Conservation (phyloP, 2,113 vertebrate species). For the Tautogolabrus adspersus region DNA sequence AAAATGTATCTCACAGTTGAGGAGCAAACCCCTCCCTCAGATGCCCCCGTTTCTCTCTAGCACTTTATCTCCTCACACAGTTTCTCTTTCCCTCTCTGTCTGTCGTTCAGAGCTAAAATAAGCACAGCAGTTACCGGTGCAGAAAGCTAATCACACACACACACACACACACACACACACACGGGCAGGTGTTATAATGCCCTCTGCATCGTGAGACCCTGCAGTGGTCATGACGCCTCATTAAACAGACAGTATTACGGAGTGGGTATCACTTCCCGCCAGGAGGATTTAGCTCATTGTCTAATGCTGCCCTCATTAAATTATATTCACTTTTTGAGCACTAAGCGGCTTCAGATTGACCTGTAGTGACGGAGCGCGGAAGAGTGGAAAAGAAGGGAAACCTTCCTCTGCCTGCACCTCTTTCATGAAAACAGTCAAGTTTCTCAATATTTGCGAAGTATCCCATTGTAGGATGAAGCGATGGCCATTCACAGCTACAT, state of each 20-base stretch:
- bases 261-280: constrained; percentile 38
- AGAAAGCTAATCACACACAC: constrained; percentile 1
- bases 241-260: constrained; percentile 47
- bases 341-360: constrained; percentile 32
- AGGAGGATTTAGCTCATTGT: constrained; percentile 36
- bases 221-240: constrained; percentile 46
- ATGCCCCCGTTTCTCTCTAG: constrained; percentile 41
- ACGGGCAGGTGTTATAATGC: constrained; percentile 38
- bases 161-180: neutral
- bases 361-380: constrained; percentile 17
- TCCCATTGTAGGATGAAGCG: too few relatives aligned
- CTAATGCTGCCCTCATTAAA: constrained; percentile 37
- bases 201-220: constrained; percentile 34
- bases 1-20: neutral
- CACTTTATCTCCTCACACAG: constrained; percentile 11
- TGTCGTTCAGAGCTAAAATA: constrained; percentile 59
- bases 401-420: neutral
- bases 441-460: neutral
- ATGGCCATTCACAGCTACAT: too few relatives aligned
- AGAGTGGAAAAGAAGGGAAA: neutral
- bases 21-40: constrained; percentile 17
- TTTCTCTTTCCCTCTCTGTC: constrained; percentile 7
- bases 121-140: constrained; percentile 35
- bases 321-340: constrained; percentile 32
- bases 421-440: neutral